A percentile compares a stretch with the other conserved stretches of the same genome.
Evolutionary conservation across 2,797 vertebrate genomes (phyloP).

Genomic region (Amphiprion clarkii): DNA sequence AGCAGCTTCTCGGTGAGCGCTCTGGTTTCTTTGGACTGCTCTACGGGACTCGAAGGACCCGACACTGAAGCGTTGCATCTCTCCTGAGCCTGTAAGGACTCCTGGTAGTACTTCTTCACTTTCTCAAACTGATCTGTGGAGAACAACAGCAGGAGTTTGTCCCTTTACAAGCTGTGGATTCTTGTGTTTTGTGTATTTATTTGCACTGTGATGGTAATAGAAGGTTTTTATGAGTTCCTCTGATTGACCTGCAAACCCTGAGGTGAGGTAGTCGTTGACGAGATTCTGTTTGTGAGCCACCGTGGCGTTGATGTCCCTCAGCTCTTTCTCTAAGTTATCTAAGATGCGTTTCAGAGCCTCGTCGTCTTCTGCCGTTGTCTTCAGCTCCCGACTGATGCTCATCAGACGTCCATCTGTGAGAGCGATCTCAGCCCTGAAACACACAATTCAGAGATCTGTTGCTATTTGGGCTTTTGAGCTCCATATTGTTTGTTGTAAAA

Average conservation of each 20-base stretch:
- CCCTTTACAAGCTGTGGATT: not conserved
- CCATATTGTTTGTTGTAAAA: too few relatives aligned
- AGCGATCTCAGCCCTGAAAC: constrained; percentile 86
- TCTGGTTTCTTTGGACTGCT: constrained; percentile 66
- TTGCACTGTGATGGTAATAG: too few relatives aligned
- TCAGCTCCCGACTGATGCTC: constrained; percentile 78
- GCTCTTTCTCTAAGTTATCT: constrained; percentile 71
- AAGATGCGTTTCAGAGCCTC: constrained; percentile 65
- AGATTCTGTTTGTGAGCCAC: constrained; percentile 70
- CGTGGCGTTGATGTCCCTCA: constrained; percentile 80
- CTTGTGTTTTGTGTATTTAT: too few relatives aligned
- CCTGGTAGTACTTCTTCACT: constrained; percentile 77
- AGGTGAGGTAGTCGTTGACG: constrained; percentile 70
- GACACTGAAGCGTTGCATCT: constrained; percentile 78
- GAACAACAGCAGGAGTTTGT: not conserved
- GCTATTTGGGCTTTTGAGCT: not conserved
- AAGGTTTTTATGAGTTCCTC: constrained; percentile 2
- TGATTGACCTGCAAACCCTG: constrained; percentile 82
- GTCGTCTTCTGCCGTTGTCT: constrained; percentile 65
- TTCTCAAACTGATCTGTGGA: constrained; percentile 87
- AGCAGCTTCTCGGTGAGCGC: constrained; percentile 69
- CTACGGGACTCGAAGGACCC: constrained; percentile 75
- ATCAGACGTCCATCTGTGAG: constrained; percentile 87
- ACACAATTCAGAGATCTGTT: not conserved
- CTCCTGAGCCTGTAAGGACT: constrained; percentile 80